Evolutionary conservation across 2,113 vertebrate genomes (phyloP).

Genomic region (Dermatemys mawii): DNA sequence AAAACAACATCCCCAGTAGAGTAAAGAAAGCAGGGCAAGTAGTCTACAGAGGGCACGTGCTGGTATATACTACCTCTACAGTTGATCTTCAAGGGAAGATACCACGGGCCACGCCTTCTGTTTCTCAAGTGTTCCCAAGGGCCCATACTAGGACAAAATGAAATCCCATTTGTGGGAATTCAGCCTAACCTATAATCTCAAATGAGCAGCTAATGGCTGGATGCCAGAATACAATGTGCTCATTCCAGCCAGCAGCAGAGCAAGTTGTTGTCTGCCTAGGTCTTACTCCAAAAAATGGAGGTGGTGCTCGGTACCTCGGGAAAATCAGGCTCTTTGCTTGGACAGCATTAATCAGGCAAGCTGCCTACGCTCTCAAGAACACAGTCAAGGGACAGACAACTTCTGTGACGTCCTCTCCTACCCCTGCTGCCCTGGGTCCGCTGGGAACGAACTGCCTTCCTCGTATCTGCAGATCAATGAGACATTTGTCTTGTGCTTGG

Average conservation of each 20-base stretch:
- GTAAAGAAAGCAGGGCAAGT: background rate
- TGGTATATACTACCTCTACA: background rate
- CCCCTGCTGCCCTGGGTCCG: background rate
- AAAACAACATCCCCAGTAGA: background rate
- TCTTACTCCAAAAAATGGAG: background rate
- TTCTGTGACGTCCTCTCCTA: constrained; percentile 14
- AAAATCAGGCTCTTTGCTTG: background rate
- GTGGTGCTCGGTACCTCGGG: background rate
- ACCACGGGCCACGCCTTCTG: background rate
- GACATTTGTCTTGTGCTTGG: constrained; percentile 58
- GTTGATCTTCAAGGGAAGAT: background rate
- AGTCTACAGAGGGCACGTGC: too few relatives aligned
- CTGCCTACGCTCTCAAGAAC: background rate
- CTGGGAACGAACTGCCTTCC: background rate
- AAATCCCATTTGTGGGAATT: rapidly evolving
- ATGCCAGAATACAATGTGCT: background rate
- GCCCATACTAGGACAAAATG: background rate
- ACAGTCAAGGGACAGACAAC: background rate
- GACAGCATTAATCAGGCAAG: background rate
- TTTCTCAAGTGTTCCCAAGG: background rate
- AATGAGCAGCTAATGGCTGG: background rate
- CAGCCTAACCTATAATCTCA: background rate
- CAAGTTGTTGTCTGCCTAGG: rapidly evolving
- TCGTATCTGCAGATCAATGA: background rate
- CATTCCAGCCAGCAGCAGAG: background rate